phyloP scores from a whole-genome alignment of 37 sponge, comb jelly and placozoan genomes.

The Hormiphora californensis region DNA sequence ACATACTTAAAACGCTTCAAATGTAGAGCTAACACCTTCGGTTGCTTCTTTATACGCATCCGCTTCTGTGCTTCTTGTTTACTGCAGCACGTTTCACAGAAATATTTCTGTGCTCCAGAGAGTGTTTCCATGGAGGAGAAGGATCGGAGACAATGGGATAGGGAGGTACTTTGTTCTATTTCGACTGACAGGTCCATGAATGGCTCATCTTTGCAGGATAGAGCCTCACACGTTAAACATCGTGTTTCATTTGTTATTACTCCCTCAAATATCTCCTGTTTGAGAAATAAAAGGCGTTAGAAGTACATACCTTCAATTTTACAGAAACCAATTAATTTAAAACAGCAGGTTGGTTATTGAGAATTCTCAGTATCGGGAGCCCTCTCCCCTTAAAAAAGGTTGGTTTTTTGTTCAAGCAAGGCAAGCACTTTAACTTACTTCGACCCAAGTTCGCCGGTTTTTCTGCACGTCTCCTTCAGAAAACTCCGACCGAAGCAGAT shows the following conservation, averaged over 20 bases:
- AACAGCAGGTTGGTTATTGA: no score
- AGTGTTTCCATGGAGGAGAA: conserved; percentile 86
- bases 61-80: conserved; percentile 96
- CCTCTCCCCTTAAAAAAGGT: no score
- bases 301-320: no score
- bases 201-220: conserved; percentile 85
- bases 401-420: no score
- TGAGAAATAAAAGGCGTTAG: neutral
- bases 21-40: conserved; percentile 85
- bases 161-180: conserved; percentile 89
- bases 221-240: conserved; percentile 92
- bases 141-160: conserved; percentile 80
- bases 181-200: conserved; percentile 96
- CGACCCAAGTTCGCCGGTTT: conserved; percentile 33
- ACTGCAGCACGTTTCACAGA: conserved; percentile 94
- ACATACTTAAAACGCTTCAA: conserved; percentile 96
- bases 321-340: no score
- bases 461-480: conserved; percentile 15
- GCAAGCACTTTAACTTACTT: neutral
- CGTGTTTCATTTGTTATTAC: conserved; percentile 86
- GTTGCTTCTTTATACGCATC: conserved; percentile 81
- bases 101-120: conserved; percentile 78
- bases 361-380: no score
- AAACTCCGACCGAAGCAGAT: conserved; percentile 61
- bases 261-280: conserved; percentile 43